Conservation (phyloP, 2,888 invertebrate species). For the Oligia fasciuncula region DNA sequence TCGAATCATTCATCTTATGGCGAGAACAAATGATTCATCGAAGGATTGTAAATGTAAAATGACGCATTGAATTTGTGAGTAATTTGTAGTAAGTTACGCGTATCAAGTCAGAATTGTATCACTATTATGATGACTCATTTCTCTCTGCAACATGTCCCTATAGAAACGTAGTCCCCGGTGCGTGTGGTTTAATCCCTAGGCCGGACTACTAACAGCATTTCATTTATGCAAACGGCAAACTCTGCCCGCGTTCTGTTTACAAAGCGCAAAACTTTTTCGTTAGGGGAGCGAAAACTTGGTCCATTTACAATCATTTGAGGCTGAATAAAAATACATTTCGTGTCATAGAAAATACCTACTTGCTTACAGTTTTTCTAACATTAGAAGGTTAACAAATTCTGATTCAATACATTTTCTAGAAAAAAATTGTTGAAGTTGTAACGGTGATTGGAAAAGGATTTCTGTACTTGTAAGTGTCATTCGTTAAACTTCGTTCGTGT, state of each 20-base stretch:
- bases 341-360: conserved; percentile 18
- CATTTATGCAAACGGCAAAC: conserved; percentile 80
- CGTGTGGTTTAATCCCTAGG: conserved; percentile 72
- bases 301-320: conserved; percentile 71
- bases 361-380: conserved; percentile 6
- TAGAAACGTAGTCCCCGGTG: conserved; percentile 45
- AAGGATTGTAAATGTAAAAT: conserved; percentile 72
- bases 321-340: conserved; percentile 65
- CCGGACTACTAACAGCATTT: conserved; percentile 77
- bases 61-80: conserved; percentile 79
- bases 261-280: conserved; percentile 76
- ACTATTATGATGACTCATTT: conserved; percentile 76
- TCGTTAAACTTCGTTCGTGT: conserved; percentile 30
- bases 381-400: too few species aligned
- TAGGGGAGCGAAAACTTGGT: conserved; percentile 71
- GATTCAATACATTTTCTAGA: too few species aligned
- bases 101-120: conserved; percentile 67
- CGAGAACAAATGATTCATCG: conserved; percentile 77
- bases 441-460: not conserved
- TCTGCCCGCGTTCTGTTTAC: conserved; percentile 74
- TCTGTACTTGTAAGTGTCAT: conserved; percentile 27
- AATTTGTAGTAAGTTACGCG: conserved; percentile 69
- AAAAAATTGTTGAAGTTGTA: conserved; percentile 1
- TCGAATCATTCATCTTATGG: conserved; percentile 75
- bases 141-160: conserved; percentile 62